These are phyloP conservation scores for Endomychus coccineus DNA, from an alignment of 2,888 invertebrate species.

Conservation along the genomic window DNA sequence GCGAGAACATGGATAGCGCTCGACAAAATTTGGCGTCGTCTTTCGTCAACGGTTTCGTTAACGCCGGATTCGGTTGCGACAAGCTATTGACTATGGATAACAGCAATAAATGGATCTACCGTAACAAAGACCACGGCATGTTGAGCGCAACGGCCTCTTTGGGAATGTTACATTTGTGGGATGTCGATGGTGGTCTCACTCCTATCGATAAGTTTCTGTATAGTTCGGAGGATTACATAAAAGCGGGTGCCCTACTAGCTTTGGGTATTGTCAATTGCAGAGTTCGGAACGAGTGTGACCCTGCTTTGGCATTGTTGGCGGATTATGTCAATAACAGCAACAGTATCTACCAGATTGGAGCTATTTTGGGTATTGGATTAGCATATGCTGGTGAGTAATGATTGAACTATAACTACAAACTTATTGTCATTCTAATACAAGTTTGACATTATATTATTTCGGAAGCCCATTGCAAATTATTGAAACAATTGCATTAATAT, in stretches of 20 bases:
- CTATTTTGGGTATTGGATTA: slow-evolving; percentile 80
- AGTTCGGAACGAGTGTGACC: slow-evolving; percentile 96
- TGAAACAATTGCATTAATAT: too few species aligned
- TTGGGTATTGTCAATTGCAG: slow-evolving; percentile 97
- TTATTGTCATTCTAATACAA: too few species aligned
- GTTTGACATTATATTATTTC: too few species aligned
- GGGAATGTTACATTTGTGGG: slow-evolving; percentile 94
- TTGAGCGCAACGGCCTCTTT: slow-evolving; percentile 94
- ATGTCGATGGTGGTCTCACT: slow-evolving; percentile 94
- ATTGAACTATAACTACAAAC: too few species aligned
- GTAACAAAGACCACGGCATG: slow-evolving; percentile 98
- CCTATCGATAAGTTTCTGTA: slow-evolving; percentile 90
- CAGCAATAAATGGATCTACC: slow-evolving; percentile 72
- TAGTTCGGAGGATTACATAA: slow-evolving; percentile 58
- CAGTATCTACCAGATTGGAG: slow-evolving; percentile 77
- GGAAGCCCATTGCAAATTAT: too few species aligned
- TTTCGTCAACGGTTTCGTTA: slow-evolving; percentile 98
- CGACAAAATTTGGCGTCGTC: slow-evolving; percentile 94
- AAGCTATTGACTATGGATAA: slow-evolving; percentile 82
- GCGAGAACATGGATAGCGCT: slow-evolving; percentile 78
- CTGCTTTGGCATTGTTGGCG: slow-evolving; percentile 88
- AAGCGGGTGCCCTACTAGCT: slow-evolving; percentile 92
- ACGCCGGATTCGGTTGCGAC: slow-evolving; percentile 94
- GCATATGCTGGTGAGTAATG: slow-evolving; percentile 80
- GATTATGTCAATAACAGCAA: slow-evolving; percentile 88